Base-by-base conservation (phyloP, 2,797 vertebrate genomes). In the Dallia pectoralis region DNA sequence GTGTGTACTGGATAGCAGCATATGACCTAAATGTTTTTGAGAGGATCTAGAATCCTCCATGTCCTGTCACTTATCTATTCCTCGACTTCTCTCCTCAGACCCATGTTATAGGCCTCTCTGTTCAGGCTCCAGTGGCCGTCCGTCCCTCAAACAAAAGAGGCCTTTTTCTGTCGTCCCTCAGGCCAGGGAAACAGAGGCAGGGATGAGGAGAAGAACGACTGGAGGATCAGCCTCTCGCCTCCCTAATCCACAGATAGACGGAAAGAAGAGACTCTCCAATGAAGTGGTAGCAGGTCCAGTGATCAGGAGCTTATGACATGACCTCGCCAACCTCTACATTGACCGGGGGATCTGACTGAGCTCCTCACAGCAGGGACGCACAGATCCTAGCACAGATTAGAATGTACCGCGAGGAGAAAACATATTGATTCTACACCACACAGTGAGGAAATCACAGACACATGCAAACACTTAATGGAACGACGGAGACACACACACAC, bases 201-300 rank as follows among this genome's bases (percentile, higher is more conserved):
- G 7, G 62, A 81, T 77, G 81, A 82, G 72, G 81, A 87, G 87
- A 86, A 81, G 74, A 82, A 80, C 30, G 81, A 85, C 80, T 71
- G 74, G 84, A 84, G 79, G 86, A 81, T 91, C 90, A 90, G 87
- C 88, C 87, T 77, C 84, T 91, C 89, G 90, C 87, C 88, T 86
- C 79, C 84, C 81, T 89, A 75, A 79, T 79, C 77, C 72, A 30
- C 36, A 40, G 22, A 59, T 18, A 27, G 33, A 72, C 64, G 40
- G 40, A 48, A 30, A 27, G 30, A 44, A 85, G 80, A 80, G 84
- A 81, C 86, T 86, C 91, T 91, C 84, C 86, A 89, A 83, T 89
- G 90, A 85, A 92, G 91, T 90, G 88, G 84, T 83, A 78, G 80
- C 83, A 86, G 86, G 91, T 90, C 89, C 85, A 87, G 83, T 84